Evolutionary conservation across 23 tunicate genomes (phyloP).

Genomic region (Diplosoma virens): DNA sequence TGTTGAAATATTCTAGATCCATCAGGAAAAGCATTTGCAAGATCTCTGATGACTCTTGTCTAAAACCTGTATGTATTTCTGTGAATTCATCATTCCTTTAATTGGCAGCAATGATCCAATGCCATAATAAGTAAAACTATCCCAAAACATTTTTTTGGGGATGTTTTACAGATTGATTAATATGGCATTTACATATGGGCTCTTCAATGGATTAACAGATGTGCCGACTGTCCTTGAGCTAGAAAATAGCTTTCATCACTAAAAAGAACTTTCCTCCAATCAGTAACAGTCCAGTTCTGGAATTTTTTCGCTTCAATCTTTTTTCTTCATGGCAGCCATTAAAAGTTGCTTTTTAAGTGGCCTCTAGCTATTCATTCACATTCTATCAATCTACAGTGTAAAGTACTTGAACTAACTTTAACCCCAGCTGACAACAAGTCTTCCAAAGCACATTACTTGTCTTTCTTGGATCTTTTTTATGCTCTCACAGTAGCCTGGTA

Average conservation of each 20-base stretch:
- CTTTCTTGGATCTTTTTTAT: background rate
- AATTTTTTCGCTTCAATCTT: background rate
- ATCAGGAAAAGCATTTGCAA: background rate
- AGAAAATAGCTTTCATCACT: conserved; percentile 1
- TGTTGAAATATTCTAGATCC: background rate
- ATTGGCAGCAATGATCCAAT: background rate
- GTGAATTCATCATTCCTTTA: background rate
- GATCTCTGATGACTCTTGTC: background rate
- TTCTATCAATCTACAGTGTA: background rate
- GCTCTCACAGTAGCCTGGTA: background rate
- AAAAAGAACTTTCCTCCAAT: conserved; percentile 1
- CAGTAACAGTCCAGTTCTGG: background rate
- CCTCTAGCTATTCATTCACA: no score
- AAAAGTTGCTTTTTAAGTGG: conserved; percentile 5
- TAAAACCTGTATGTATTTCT: background rate
- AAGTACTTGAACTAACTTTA: background rate
- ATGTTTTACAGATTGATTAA: conserved; percentile 12
- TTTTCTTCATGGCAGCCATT: background rate
- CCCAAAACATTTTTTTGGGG: conserved; percentile 1
- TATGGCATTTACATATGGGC: background rate
- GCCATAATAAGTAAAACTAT: background rate
- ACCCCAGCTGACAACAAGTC: background rate
- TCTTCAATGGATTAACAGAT: background rate
- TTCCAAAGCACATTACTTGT: background rate
- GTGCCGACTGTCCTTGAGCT: background rate